phyloP scores from a whole-genome alignment of 2,888 invertebrate genomes.

The Noctua fimbriata region DNA sequence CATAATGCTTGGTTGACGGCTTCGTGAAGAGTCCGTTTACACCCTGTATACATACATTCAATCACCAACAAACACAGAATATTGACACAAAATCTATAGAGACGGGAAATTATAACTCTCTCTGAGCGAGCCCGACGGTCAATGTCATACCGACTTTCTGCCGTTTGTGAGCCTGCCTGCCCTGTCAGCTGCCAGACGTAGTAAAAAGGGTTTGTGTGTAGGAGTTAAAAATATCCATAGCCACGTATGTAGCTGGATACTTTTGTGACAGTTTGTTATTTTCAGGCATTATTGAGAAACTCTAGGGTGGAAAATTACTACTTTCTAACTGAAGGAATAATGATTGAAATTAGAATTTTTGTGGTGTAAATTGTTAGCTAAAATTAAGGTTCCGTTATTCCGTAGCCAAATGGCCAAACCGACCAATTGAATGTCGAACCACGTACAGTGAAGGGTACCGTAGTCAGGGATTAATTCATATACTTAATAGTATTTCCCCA shows the following conservation, averaged over 20 bases:
- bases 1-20: no score
- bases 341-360: not conserved
- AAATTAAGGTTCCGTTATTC: not conserved
- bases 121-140: conserved; percentile 4
- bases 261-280: conserved; percentile 22
- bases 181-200: conserved; percentile 46
- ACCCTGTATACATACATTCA: conserved; percentile 1
- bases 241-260: not conserved
- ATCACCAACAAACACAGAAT: not conserved
- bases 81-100: conserved; percentile 9
- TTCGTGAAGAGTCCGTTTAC: no score
- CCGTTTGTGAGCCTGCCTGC: conserved; percentile 10
- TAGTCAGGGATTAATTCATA: no score
- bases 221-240: conserved; percentile 33
- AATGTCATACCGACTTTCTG: conserved; percentile 7
- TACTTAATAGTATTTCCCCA: no score
- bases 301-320: not conserved
- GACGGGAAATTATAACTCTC: conserved; percentile 27
- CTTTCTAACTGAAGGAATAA: not conserved
- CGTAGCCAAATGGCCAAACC: not conserved
- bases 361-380: not conserved
- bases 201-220: conserved; percentile 49
- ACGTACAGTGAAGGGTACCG: no score
- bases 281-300: not conserved
- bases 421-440: no score